Evolutionary conservation across 1,140 invertebrate genomes (phyloP), one percentile per base, ranked within the genome.

Genomic region (Notospermus geniculatus): DNA sequence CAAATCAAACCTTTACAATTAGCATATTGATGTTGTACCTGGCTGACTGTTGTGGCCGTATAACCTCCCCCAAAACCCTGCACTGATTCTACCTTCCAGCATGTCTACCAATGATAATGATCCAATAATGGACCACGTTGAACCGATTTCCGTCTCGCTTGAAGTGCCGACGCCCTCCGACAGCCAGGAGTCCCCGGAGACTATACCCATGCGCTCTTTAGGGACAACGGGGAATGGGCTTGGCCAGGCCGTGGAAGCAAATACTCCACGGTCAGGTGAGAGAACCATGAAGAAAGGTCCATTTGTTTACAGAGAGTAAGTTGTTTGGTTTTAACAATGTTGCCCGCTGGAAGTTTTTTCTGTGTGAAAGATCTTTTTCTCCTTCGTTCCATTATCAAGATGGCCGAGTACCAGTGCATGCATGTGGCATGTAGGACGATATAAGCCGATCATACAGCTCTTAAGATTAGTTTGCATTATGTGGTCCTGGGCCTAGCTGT

Each of bases 231-330:
- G 46, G 19, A 27, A 50, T 9, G 46, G 46, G 17, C 54, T 32
- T 2, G 32, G 54, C 5, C 46, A 50, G 46, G 19, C 41, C 19
- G 39, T 19, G n/a, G 59, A 62, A 28, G 17, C 30, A 1, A 56
- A 28, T n/a, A 57, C 54, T 22, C 62, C 62, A 13, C 30, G 23
- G 29, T 22, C 58, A 22, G 65, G 28, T 54, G 61, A 71, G 19
- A 41, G 58, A 29, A 69, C 60, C 19, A 71, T 71, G 54, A 73
- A 71, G 54, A 73, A 74, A 54, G 72, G 72, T 45, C 73, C 75
- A 29, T 80, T 77, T 71, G 73, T 80, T 23, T 80, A 80, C 58
- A 75, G 76, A 71, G 78, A 80, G 78, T 80, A 65, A 70, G 78
- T 77, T 45, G 11, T 28, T 7, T 7, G 27, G 23, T 7, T 32